A percentile compares a stretch with the other conserved stretches of the same genome.
These are phyloP conservation scores for Betta splendens DNA, from an alignment of 2,797 vertebrate genomes.

Conservation along the genomic window DNA sequence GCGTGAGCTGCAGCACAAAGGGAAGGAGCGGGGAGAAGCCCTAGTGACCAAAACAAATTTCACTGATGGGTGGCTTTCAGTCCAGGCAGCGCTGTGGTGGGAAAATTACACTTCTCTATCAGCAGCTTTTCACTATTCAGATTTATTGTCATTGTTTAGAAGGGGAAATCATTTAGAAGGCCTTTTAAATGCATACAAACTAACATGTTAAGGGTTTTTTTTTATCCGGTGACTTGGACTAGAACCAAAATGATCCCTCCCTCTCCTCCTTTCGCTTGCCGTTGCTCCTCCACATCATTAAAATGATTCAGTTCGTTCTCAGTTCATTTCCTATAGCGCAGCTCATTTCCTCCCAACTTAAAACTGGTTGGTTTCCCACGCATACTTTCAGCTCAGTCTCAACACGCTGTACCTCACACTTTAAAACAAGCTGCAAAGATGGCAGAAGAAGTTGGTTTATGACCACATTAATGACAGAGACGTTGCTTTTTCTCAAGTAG, in stretches of 20 bases:
- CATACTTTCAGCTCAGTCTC: neutral
- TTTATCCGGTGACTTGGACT: neutral
- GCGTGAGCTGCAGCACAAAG: conserved; percentile 23
- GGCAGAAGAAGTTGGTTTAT: neutral
- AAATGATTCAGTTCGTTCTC: neutral
- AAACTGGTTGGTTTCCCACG: neutral
- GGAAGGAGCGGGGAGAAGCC: conserved; percentile 14
- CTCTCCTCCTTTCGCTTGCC: neutral
- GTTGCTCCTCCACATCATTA: neutral
- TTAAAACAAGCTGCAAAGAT: neutral
- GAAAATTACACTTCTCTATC: conserved; percentile 7
- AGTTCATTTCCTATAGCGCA: conserved; percentile 3
- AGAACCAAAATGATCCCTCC: neutral
- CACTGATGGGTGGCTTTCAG: conserved; percentile 35
- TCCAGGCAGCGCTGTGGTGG: conserved; percentile 7
- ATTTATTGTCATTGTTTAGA: conserved; percentile 3
- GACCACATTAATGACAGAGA: neutral
- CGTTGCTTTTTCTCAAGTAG: neutral
- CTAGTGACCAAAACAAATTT: conserved; percentile 39
- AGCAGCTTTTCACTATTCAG: neutral
- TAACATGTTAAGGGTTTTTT: too few species aligned
- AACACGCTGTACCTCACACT: neutral
- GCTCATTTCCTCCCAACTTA: neutral
- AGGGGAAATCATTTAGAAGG: neutral
- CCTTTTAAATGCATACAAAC: too few species aligned